Conservation (phyloP, 2,888 invertebrate species). For the Apodemia duryi region DNA sequence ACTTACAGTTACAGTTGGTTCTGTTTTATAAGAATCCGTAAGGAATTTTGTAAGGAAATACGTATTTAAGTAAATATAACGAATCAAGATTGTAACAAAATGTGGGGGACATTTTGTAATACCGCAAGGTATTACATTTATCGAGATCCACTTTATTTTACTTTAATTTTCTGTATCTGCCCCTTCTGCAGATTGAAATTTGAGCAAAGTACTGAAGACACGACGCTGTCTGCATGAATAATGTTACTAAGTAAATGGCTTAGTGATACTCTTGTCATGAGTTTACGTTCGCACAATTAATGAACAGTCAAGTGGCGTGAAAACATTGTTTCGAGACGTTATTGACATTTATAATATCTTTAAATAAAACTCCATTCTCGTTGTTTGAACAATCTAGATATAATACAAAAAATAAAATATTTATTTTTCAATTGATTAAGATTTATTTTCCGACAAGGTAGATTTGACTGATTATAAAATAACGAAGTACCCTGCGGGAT, state of each 20-base stretch:
- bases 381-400: neutral
- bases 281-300: conserved; percentile 36
- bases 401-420: neutral
- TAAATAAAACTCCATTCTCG: neutral
- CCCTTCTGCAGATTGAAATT: conserved; percentile 27
- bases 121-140: neutral
- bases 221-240: conserved; percentile 33
- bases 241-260: conserved; percentile 35
- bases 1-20: too few relatives aligned
- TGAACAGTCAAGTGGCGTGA: conserved; percentile 24
- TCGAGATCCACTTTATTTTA: neutral
- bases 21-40: too few relatives aligned
- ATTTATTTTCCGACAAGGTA: too few relatives aligned
- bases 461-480: too few relatives aligned
- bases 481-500: too few relatives aligned
- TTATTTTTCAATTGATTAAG: neutral
- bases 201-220: conserved; percentile 23
- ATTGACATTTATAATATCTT: neutral
- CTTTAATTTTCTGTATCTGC: neutral
- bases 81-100: neutral
- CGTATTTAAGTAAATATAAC: neutral
- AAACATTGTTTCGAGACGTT: conserved; percentile 13
- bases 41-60: too few relatives aligned
- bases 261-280: conserved; percentile 36
- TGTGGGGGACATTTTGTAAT: neutral